Percentiles rank a stretch among this genome's conserved stretches.
Evolutionary conservation across 1,140 invertebrate genomes (phyloP).

Genomic region (Dryas iulia): DNA sequence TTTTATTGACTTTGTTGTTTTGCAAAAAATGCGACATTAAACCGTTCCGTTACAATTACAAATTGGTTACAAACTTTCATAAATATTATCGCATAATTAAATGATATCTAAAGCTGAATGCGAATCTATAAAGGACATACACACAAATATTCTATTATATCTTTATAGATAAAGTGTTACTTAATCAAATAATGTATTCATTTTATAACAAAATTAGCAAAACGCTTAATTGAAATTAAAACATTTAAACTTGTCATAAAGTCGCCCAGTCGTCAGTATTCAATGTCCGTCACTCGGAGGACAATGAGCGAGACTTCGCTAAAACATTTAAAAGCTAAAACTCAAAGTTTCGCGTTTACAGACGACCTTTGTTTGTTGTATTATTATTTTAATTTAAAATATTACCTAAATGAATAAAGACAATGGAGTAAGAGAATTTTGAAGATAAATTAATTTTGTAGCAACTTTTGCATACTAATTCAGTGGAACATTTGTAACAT

Average conservation of each 20-base stretch:
- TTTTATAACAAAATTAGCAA: not conserved
- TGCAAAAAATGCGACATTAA: too few species aligned
- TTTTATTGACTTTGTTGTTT: too few species aligned
- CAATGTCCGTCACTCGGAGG: not conserved
- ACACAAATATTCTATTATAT: too few species aligned
- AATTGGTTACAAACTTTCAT: too few species aligned
- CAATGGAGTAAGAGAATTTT: not conserved
- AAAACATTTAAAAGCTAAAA: not conserved
- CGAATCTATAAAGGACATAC: too few species aligned
- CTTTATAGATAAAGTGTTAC: too few species aligned
- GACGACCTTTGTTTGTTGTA: not conserved
- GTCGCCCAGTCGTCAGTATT: not conserved
- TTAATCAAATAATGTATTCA: not conserved
- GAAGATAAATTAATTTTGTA: not conserved
- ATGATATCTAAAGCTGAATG: too few species aligned
- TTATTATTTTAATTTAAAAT: not conserved
- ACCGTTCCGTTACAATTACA: too few species aligned
- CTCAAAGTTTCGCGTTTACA: not conserved
- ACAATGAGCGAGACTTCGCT: not conserved
- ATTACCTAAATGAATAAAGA: not conserved
- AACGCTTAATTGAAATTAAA: not conserved
- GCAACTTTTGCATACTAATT: not conserved
- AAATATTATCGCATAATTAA: too few species aligned
- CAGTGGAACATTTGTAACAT: not conserved
- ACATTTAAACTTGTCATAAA: not conserved